Evolutionary conservation across 2,113 vertebrate genomes (phyloP), one percentile per base, ranked within the genome.

Genomic region (Prolemur simus): DNA sequence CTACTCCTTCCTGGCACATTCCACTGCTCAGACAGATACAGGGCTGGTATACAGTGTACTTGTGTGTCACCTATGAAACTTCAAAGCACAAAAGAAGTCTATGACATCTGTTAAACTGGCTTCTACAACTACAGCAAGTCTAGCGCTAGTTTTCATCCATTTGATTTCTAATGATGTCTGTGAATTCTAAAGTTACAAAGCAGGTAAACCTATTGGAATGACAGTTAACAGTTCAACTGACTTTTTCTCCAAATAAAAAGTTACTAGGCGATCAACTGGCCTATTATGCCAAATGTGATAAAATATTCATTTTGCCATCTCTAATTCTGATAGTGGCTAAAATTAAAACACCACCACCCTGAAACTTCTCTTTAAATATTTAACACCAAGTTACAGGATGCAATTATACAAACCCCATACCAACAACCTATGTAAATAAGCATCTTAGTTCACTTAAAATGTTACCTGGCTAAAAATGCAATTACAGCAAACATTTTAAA

Each of bases 401-500:
- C 69, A 92, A 96, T 96, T 95, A 97, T 4, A 80, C 54, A 89
- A 91, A 89, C 45, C 74, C 74, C 80, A 91, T 34, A 63, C 81
- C 74, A 92, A 83, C 81, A 89, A 84, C 47, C 60, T 47, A 58
- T 1, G 29, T 69, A 93, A 96, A 95, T 97, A 95, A 96, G 93
- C 68, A 89, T 87, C 83, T 96, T 68, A 56, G 73, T 54, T 93
- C 54, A 78, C 73, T 64, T 47, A 93, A 94, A 89, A 94, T 81
- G 60, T 91, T 91, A 97, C 49, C 29, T 73, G 37, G 27, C 73
- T 89, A 69, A 92, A 97, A 83, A 93, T 37, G 88, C 89, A 91
- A 92, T 92, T 25, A 88, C 39, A 96, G 37, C 78, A 82, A 93
- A 95, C 73, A 95, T 58, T 91, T 93, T 91, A 95, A 96, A 80